A percentile compares a stretch with the other conserved stretches of the same genome.
phyloP scores from a whole-genome alignment of 2,888 invertebrate genomes.

The Orthonevra nobilis region DNA sequence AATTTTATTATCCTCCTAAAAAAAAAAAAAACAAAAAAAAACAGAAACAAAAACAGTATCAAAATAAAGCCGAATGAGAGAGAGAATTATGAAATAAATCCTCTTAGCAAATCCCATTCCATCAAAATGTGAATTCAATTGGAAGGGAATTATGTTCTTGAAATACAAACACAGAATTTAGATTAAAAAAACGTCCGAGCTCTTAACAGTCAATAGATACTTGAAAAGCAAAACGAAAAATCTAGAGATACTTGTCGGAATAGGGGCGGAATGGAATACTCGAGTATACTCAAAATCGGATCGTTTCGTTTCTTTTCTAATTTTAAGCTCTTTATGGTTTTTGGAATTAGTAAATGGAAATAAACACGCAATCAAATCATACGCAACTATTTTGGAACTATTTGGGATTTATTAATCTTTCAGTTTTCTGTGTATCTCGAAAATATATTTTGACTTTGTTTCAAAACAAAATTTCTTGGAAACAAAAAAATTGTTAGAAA shows the following conservation, averaged over 20 bases:
- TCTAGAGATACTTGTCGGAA: neutral
- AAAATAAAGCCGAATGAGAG: too few species aligned
- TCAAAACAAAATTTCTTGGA: too few species aligned
- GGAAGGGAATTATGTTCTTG: slow-evolving; percentile 48
- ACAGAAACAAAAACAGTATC: neutral
- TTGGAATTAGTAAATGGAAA: neutral
- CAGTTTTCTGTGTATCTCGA: too few species aligned
- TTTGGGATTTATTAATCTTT: too few species aligned
- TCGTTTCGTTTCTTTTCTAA: slow-evolving; percentile 4
- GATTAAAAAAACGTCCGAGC: slow-evolving; percentile 34
- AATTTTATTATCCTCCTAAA: slow-evolving; percentile 36
- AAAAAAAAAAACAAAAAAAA: neutral
- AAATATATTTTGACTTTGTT: too few species aligned
- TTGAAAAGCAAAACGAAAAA: neutral
- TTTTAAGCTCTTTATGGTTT: slow-evolving; percentile 37
- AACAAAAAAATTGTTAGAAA: too few species aligned
- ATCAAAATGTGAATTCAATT: slow-evolving; percentile 44
- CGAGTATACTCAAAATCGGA: neutral
- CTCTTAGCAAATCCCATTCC: slow-evolving; percentile 35
- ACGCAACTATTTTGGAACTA: too few species aligned
- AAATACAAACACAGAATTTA: slow-evolving; percentile 24
- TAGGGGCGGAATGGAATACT: too few species aligned
- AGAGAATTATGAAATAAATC: too few species aligned
- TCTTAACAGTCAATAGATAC: slow-evolving; percentile 18
- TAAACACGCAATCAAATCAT: slow-evolving; percentile 2